Conservation (phyloP, 2,797 vertebrate genomes). For the Bradypodion pumilum region DNA sequence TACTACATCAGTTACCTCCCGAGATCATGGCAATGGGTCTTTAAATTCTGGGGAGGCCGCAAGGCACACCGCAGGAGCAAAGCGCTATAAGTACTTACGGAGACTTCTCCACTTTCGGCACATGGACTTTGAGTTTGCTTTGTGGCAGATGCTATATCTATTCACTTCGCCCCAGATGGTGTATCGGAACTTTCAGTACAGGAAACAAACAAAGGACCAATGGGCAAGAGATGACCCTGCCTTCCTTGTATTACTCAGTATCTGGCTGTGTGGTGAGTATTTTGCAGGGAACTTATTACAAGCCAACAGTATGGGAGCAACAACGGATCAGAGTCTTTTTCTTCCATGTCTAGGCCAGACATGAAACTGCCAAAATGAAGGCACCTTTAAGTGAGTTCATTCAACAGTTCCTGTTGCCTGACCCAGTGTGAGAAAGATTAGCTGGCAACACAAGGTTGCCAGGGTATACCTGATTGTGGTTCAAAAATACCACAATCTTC, state of each 20-base stretch:
- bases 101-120: conserved; percentile 89
- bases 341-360: too few species aligned
- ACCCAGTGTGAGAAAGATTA: too few species aligned
- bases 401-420: too few species aligned
- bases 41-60: conserved; percentile 84
- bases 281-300: neutral
- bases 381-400: too few species aligned
- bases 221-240: conserved; percentile 97
- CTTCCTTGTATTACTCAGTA: conserved; percentile 91
- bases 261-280: conserved; percentile 94
- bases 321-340: neutral
- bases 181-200: conserved; percentile 98
- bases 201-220: conserved; percentile 98
- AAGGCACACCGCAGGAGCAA: conserved; percentile 91
- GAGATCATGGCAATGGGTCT: conserved; percentile 80
- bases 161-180: conserved; percentile 96
- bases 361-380: too few species aligned
- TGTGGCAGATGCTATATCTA: conserved; percentile 98
- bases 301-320: neutral
- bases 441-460: too few species aligned
- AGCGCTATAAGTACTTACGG: conserved; percentile 96
- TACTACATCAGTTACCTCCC: conserved; percentile 76
- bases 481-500: too few species aligned
- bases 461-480: too few species aligned
- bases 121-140: conserved; percentile 98